A percentile compares a stretch with the other conserved stretches of the same genome.
These are phyloP conservation scores for Euborellia annulipes DNA, from an alignment of 1,140 invertebrate genomes.

Conservation along the genomic window DNA sequence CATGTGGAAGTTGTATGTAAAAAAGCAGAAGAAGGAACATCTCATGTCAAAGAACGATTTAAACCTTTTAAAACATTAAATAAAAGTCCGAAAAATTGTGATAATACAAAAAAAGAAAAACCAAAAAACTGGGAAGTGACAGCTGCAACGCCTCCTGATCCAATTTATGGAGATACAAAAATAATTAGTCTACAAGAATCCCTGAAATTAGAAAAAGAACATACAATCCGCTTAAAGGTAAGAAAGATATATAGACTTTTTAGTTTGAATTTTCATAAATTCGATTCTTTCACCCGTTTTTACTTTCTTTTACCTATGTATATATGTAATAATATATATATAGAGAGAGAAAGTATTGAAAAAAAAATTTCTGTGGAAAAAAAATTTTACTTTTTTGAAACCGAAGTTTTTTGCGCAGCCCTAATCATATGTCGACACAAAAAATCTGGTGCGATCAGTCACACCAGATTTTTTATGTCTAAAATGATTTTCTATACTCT, in stretches of 20 bases:
- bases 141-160: slow-evolving; percentile 42
- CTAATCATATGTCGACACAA: too few relatives aligned
- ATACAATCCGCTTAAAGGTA: slow-evolving; percentile 27
- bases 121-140: slow-evolving; percentile 49
- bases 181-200: slow-evolving; percentile 38
- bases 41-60: slow-evolving; percentile 29
- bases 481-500: too few relatives aligned
- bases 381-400: slow-evolving; percentile 2
- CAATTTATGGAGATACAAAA: slow-evolving; percentile 35
- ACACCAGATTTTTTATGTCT: too few relatives aligned
- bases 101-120: slow-evolving; percentile 36
- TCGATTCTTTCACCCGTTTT: too few relatives aligned
- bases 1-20: slow-evolving; percentile 40
- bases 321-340: too few relatives aligned
- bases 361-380: slow-evolving; percentile 1
- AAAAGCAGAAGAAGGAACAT: slow-evolving; percentile 30
- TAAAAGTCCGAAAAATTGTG: slow-evolving; percentile 40
- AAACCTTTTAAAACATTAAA: slow-evolving; percentile 47
- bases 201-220: slow-evolving; percentile 34
- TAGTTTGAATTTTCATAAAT: too few relatives aligned
- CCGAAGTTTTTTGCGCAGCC: slow-evolving; percentile 5
- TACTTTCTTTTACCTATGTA: too few relatives aligned
- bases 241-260: too few relatives aligned
- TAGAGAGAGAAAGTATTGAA: too few relatives aligned
- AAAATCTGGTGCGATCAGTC: too few relatives aligned